Evolutionary conservation across 1,140 invertebrate genomes (phyloP).

Genomic region (Maniola jurtina): DNA sequence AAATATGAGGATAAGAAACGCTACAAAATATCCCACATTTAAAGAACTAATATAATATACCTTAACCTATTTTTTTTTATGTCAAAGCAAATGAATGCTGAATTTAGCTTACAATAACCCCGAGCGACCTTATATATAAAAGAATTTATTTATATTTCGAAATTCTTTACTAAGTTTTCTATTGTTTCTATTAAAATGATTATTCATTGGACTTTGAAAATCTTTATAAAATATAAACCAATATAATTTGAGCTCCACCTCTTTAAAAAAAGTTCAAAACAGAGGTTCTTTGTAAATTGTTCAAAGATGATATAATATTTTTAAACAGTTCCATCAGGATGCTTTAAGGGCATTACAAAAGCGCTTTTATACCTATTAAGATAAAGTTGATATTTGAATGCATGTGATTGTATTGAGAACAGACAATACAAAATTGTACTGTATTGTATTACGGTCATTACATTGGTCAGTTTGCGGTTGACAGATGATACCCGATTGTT

Average conservation of each 20-base stretch:
- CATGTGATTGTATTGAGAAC: constrained; percentile 4
- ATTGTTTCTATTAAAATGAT: too few species aligned
- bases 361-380: background rate
- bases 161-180: too few species aligned
- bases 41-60: too few species aligned
- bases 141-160: too few species aligned
- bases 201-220: background rate
- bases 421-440: constrained; percentile 25
- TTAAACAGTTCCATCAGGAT: too few species aligned
- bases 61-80: too few species aligned
- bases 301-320: background rate
- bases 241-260: background rate
- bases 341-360: background rate
- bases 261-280: background rate
- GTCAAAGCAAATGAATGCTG: too few species aligned
- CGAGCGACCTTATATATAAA: too few species aligned
- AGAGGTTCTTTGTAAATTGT: background rate
- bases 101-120: too few species aligned
- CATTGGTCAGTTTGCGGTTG: constrained; percentile 32
- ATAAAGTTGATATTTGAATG: background rate
- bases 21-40: too few species aligned
- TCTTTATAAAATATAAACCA: background rate
- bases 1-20: too few species aligned
- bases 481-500: constrained; percentile 27
- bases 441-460: constrained; percentile 30